A percentile compares a stretch with the other conserved stretches of the same genome.
These are phyloP conservation scores for Metopia argyrocephala DNA, from an alignment of 2,888 invertebrate species.

Conservation along the genomic window DNA sequence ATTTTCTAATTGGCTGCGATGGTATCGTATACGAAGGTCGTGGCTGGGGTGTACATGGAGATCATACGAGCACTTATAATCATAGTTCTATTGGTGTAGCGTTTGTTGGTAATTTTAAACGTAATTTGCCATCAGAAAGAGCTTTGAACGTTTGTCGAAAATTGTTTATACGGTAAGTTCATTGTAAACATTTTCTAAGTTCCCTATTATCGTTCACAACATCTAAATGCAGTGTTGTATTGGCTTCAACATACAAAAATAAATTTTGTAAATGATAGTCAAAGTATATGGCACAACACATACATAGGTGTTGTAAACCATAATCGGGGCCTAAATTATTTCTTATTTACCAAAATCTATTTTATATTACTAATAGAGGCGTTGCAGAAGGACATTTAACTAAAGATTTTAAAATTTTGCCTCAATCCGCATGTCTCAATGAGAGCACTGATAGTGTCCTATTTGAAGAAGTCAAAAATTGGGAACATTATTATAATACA, in stretches of 20 bases:
- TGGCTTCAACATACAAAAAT: no score
- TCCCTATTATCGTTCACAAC: no score
- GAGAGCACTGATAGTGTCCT: slow-evolving; percentile 80
- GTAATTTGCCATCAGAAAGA: slow-evolving; percentile 77
- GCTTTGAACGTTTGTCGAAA: slow-evolving; percentile 79
- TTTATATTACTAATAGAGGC: slow-evolving; percentile 72
- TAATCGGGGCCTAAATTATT: no score
- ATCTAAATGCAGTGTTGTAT: no score
- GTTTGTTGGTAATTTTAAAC: slow-evolving; percentile 80
- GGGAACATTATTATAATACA: slow-evolving; percentile 78
- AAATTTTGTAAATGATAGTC: no score
- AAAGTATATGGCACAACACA: no score
- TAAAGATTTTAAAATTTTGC: slow-evolving; percentile 79
- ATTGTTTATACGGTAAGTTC: slow-evolving; percentile 74
- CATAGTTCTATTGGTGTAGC: slow-evolving; percentile 79
- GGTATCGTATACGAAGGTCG: slow-evolving; percentile 81
- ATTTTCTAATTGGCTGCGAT: slow-evolving; percentile 81
- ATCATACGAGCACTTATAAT: slow-evolving; percentile 81
- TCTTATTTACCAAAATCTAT: slow-evolving; percentile 28
- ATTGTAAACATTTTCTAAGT: neutral
- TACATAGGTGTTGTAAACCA: no score
- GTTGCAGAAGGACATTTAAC: slow-evolving; percentile 79
- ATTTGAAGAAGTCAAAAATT: slow-evolving; percentile 80
- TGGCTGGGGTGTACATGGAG: slow-evolving; percentile 80
- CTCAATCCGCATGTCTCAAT: slow-evolving; percentile 80